Conservation (phyloP, 2,113 vertebrate species). For the Psophia crepitans region DNA sequence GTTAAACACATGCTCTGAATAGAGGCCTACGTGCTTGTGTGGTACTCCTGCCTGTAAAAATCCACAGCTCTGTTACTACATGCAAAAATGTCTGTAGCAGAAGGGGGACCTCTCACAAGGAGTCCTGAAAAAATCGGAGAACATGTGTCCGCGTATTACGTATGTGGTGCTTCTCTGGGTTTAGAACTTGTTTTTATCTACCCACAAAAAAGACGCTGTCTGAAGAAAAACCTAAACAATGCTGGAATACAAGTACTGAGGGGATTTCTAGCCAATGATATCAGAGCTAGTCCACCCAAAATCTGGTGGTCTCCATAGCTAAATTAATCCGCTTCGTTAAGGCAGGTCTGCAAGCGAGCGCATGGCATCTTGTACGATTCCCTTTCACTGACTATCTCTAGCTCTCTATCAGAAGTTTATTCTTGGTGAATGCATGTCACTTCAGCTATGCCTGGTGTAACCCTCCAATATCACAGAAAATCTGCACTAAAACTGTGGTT, state of each 20-base stretch:
- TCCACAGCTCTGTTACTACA: not conserved
- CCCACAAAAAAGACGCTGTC: too few species aligned
- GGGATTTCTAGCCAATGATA: not conserved
- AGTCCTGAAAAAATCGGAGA: not conserved
- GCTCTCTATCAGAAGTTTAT: not conserved
- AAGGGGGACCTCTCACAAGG: not conserved
- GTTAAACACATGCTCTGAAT: not conserved
- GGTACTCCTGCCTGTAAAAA: not conserved
- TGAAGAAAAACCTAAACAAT: not conserved
- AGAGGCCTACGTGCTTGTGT: not conserved
- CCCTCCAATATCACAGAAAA: not conserved
- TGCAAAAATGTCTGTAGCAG: not conserved
- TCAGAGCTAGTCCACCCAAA: not conserved
- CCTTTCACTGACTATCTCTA: not conserved
- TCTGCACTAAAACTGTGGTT: not conserved
- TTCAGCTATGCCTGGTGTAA: not conserved
- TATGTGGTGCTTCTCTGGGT: not conserved
- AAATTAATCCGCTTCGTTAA: not conserved
- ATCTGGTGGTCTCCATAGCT: not conserved
- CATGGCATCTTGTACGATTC: fast-evolving
- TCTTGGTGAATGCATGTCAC: not conserved
- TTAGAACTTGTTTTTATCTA: not conserved
- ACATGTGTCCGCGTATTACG: not conserved
- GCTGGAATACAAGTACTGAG: not conserved
- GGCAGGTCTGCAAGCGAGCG: not conserved